Base-by-base conservation (phyloP, 2,113 vertebrate genomes). In the Xenopus laevis region DNA sequence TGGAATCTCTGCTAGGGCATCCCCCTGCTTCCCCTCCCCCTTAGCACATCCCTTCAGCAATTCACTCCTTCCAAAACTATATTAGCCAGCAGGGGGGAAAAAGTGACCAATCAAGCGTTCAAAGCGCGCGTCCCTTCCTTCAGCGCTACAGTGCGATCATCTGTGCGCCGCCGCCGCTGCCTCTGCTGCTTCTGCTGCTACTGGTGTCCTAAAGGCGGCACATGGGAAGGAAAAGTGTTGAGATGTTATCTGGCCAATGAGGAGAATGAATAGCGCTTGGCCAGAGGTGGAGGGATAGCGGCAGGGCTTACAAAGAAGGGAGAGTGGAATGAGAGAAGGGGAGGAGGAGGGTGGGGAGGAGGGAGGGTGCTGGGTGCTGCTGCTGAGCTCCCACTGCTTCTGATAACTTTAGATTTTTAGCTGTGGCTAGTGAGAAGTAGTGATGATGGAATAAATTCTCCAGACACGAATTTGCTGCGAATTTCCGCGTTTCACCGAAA, bases 41-140 rank as follows among this genome's bases (percentile, higher is more conserved):
- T 63, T 67, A 59, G 55, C 65, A 68, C 52, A 60, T 64, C 65
- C 60, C 60, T 68, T 50, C 52, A 60, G 72, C 65, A 50, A 61
- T 68, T 50, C 53, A 68, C 72, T 74, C 62, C 72, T 74, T 68
- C 72, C 72, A 75, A 75, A 75, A 75, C 72, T 75, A 61, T 75
- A 75, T 75, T 68, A 75, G 72, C 72, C 58, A 68, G 72, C 45
- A 68, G 58, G 72, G 72, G 44, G 60, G 58, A 60, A 59, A n/a
- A 67, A 68, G 72, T 75, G 72, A 75, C 72, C 65, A 75, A 68
- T 75, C 72, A 75, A 17, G 33, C 57, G 57, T 75, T 75, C 72
- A 68, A 17, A 20, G 65, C 65, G 68, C 17, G 21, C 23, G 40
- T 60, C 55, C 30, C 47, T 50, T 50, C 47, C 15, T 16, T 50